These are phyloP conservation scores for Conchocele bisecta DNA, from an alignment of 2,888 invertebrate genomes.

Conservation along the genomic window DNA sequence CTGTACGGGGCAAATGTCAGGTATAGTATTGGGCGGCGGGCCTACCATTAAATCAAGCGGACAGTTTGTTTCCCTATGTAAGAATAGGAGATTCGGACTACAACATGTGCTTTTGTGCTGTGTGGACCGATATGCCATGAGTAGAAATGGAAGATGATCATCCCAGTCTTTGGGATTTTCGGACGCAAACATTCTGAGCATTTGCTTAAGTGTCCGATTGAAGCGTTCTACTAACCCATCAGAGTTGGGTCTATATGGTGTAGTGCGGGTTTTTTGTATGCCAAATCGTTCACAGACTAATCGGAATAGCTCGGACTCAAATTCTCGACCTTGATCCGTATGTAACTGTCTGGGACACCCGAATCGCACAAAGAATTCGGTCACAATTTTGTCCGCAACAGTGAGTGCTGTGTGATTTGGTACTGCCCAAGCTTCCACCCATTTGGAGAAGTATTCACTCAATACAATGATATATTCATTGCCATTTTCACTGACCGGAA, in stretches of 20 bases:
- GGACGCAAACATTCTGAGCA: slow-evolving; percentile 37
- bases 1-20: slow-evolving; percentile 7
- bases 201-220: slow-evolving; percentile 45
- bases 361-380: slow-evolving; percentile 46
- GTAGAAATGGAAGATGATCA: slow-evolving; percentile 46
- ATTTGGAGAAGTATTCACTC: slow-evolving; percentile 59
- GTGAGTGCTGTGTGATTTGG: slow-evolving; percentile 49
- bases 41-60: slow-evolving; percentile 56
- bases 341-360: slow-evolving; percentile 50
- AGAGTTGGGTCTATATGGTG: slow-evolving; percentile 47
- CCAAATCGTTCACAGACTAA: slow-evolving; percentile 42
- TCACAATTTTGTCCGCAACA: slow-evolving; percentile 52
- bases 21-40: slow-evolving; percentile 1
- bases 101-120: slow-evolving; percentile 43
- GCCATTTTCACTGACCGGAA: slow-evolving; percentile 45
- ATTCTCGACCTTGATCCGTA: slow-evolving; percentile 57
- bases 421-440: slow-evolving; percentile 39
- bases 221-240: slow-evolving; percentile 57
- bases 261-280: slow-evolving; percentile 56
- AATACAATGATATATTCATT: slow-evolving; percentile 60
- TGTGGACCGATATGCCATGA: slow-evolving; percentile 47
- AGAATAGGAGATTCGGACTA: slow-evolving; percentile 47
- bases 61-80: slow-evolving; percentile 41
- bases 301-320: slow-evolving; percentile 50
- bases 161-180: slow-evolving; percentile 55